These are phyloP conservation scores for Cranoglanis bouderius DNA, from an alignment of 2,113 vertebrate species.

Conservation along the genomic window DNA sequence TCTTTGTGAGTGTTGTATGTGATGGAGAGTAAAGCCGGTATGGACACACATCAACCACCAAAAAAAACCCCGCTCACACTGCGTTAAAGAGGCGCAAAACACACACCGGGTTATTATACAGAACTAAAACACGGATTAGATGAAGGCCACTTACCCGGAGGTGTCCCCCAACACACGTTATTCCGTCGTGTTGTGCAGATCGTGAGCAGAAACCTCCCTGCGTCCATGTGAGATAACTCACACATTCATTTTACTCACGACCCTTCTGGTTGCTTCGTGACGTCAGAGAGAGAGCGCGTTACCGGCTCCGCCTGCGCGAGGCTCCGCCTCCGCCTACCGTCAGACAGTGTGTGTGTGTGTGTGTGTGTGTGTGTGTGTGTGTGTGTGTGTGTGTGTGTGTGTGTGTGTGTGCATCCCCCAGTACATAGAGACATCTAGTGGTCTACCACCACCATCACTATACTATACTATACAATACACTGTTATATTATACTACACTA, in stretches of 20 bases:
- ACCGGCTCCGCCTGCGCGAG: slow-evolving; percentile 25
- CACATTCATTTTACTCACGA: slow-evolving; percentile 24
- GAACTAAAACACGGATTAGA: background rate
- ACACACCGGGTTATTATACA: background rate
- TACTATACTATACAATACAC: background rate
- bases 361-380: background rate
- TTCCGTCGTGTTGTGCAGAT: background rate
- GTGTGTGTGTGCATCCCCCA: background rate
- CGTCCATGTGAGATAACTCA: slow-evolving; percentile 17
- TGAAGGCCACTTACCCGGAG: background rate
- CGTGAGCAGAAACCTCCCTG: background rate
- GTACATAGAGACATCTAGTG: slow-evolving; percentile 3
- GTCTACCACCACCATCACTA: background rate
- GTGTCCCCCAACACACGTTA: background rate
- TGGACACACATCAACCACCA: background rate
- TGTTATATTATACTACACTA: background rate
- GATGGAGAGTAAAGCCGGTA: slow-evolving; percentile 10
- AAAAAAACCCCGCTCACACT: background rate
- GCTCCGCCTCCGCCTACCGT: slow-evolving; percentile 18
- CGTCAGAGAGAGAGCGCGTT: slow-evolving; percentile 9
- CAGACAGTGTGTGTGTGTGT: background rate
- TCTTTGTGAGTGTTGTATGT: slow-evolving; percentile 12
- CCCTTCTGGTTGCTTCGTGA: background rate
- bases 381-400: background rate
- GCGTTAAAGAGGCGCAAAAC: background rate